Conservation (phyloP, 2,888 invertebrate genomes). For the Athetis lepigone region DNA sequence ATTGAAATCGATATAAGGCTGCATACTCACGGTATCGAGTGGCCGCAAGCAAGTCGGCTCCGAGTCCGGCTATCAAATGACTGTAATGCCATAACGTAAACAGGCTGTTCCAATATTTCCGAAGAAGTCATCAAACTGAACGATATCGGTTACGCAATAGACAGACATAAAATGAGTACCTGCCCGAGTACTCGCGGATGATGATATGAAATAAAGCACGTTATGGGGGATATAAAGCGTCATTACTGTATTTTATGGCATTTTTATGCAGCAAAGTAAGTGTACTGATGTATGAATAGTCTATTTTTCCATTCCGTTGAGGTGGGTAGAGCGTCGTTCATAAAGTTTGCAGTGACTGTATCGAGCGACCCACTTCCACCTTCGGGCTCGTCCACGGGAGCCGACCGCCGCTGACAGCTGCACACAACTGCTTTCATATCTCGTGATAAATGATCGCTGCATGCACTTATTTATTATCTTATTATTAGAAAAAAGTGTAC, state of each 20-base stretch:
- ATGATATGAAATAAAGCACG: conserved; percentile 59
- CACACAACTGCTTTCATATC: conserved; percentile 35
- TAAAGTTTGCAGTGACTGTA: conserved; percentile 69
- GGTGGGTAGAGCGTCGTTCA: conserved; percentile 60
- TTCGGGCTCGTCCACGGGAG: conserved; percentile 46
- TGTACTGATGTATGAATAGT: conserved; percentile 63
- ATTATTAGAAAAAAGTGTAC: conserved; percentile 59
- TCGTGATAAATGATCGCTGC: conserved; percentile 33
- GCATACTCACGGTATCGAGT: background rate
- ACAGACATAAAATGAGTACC: conserved; percentile 35
- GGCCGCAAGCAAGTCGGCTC: background rate
- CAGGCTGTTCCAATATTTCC: conserved; percentile 43
- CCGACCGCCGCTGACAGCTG: conserved; percentile 58
- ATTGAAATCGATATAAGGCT: conserved; percentile 27
- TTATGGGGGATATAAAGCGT: conserved; percentile 60
- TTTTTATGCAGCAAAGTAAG: conserved; percentile 60
- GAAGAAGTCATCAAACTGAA: conserved; percentile 50
- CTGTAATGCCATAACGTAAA: conserved; percentile 38
- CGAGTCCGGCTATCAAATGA: conserved; percentile 1
- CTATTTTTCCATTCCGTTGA: conserved; percentile 66
- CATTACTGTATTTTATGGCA: conserved; percentile 60
- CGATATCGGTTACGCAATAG: conserved; percentile 51
- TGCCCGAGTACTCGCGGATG: conserved; percentile 18
- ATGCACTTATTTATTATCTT: conserved; percentile 60
- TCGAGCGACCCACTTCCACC: conserved; percentile 70